These are phyloP conservation scores for Symphodus melops DNA, from an alignment of 2,113 vertebrate species.

Conservation along the genomic window DNA sequence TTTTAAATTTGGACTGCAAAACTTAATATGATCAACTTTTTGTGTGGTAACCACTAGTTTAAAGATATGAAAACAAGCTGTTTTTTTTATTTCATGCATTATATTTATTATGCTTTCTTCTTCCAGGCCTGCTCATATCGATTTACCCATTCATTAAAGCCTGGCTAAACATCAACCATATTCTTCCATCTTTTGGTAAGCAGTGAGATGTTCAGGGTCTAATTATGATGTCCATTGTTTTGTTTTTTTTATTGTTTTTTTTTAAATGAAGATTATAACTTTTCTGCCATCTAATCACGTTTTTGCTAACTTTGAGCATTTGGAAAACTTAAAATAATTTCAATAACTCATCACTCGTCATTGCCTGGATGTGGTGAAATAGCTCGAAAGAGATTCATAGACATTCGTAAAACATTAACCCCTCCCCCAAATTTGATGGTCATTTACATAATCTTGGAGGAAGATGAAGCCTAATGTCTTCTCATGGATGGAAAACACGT, in stretches of 20 bases:
- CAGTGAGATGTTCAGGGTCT: not conserved
- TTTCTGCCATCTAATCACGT: not conserved
- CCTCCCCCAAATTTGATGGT: too few species aligned
- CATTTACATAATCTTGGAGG: too few species aligned
- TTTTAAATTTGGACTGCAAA: too few species aligned
- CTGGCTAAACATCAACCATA: constrained; percentile 84
- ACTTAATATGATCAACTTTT: not conserved
- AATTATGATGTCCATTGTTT: too few species aligned
- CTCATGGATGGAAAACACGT: too few species aligned
- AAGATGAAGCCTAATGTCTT: too few species aligned
- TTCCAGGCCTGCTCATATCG: constrained; percentile 83
- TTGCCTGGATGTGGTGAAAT: too few species aligned
- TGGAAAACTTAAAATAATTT: not conserved
- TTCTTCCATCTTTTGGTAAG: constrained; percentile 82
- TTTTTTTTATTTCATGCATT: not conserved
- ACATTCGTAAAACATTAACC: too few species aligned
- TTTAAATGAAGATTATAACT: not conserved
- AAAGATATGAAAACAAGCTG: not conserved
- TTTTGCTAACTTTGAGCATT: not conserved
- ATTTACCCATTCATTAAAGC: constrained; percentile 84
- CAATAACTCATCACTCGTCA: too few species aligned
- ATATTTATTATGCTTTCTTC: constrained; percentile 16
- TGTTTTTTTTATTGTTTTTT: too few species aligned
- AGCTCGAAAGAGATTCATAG: too few species aligned
- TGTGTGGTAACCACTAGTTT: not conserved